Conservation (phyloP, 2,113 vertebrate genomes). For the Bos indicus region DNA sequence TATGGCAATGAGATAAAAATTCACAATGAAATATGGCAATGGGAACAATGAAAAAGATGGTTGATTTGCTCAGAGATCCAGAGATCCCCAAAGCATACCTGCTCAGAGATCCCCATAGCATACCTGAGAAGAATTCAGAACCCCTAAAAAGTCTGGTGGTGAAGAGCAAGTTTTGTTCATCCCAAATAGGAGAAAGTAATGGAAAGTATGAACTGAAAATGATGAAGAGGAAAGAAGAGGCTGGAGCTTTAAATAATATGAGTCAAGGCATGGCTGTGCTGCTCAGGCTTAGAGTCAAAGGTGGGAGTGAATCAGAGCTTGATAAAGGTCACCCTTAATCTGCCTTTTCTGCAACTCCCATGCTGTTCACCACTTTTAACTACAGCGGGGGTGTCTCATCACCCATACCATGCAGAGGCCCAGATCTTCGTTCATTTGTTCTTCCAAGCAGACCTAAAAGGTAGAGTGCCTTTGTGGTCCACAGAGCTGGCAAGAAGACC, state of each 20-base stretch:
- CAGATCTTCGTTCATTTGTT: neutral
- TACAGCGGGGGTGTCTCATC: neutral
- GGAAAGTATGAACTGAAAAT: neutral
- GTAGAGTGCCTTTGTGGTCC: neutral
- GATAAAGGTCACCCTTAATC: slow-evolving; percentile 43
- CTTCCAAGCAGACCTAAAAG: neutral
- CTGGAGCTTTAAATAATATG: slow-evolving; percentile 25
- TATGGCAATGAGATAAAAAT: neutral
- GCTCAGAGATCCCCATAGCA: neutral
- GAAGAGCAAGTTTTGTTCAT: neutral
- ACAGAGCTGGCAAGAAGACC: neutral
- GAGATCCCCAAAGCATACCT: neutral
- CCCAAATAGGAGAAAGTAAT: neutral
- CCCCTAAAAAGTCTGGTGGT: neutral
- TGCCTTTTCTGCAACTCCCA: neutral
- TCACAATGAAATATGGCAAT: neutral
- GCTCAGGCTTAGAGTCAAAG: neutral
- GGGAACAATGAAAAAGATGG: neutral
- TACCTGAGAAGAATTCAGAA: neutral
- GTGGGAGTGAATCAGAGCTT: neutral
- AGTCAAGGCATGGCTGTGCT: neutral
- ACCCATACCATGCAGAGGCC: neutral
- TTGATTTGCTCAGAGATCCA: neutral
- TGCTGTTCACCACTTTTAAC: slow-evolving; percentile 23
- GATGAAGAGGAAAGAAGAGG: neutral